These are phyloP conservation scores for Equus przewalskii DNA, from an alignment of 2,113 vertebrate genomes.

Conservation along the genomic window DNA sequence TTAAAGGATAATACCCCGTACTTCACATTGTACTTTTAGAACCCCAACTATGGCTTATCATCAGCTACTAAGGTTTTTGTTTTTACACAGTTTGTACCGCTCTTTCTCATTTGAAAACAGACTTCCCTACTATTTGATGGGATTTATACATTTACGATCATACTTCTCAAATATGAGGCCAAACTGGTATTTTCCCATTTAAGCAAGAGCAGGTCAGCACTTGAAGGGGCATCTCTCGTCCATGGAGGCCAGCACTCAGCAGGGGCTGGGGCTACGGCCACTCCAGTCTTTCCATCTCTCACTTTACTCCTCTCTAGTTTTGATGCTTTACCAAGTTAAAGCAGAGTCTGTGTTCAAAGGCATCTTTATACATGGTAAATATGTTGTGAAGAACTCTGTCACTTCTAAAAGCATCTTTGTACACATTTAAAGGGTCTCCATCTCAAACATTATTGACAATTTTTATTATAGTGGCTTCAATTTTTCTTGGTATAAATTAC, in stretches of 20 bases:
- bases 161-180: neutral
- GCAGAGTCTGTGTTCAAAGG: neutral
- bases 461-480: neutral
- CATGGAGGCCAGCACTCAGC: neutral
- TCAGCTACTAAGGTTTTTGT: neutral
- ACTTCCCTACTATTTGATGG: constrained; percentile 16
- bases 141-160: neutral
- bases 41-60: neutral
- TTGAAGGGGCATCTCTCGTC: neutral
- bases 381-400: neutral
- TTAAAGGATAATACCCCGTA: neutral
- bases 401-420: neutral
- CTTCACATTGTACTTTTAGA: neutral
- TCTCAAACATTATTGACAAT: neutral
- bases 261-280: fast-evolving
- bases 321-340: constrained; percentile 14
- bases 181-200: neutral
- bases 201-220: neutral
- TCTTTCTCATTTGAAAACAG: constrained; percentile 16
- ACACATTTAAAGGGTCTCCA: neutral
- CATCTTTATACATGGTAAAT: constrained; percentile 11
- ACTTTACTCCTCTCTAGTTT: neutral
- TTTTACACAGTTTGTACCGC: neutral
- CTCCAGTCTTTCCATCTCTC: neutral
- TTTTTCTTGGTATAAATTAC: constrained; percentile 53